Evolutionary conservation across 2,113 vertebrate genomes (phyloP).

Genomic region (Gallinago paraguaiae): DNA sequence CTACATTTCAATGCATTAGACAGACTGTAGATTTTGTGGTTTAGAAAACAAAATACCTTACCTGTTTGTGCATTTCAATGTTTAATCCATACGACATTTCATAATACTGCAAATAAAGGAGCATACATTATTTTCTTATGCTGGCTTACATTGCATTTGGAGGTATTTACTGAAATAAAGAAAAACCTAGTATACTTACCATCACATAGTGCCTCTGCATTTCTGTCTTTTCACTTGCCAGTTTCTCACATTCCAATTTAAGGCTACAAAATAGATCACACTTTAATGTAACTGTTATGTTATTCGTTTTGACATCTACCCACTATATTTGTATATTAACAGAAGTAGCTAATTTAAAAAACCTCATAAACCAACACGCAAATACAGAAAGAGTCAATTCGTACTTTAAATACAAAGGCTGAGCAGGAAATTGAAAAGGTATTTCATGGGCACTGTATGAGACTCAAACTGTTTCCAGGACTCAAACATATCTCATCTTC

Average conservation of each 20-base stretch:
- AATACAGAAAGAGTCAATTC: background rate
- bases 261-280: conserved; percentile 83
- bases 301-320: conserved; percentile 68
- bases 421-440: background rate
- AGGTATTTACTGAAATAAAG: background rate
- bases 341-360: conserved; percentile 38
- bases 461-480: background rate
- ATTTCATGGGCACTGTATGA: background rate
- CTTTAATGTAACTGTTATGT: conserved; percentile 68
- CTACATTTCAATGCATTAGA: background rate
- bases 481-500: background rate
- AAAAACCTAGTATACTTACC: conserved; percentile 78
- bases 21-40: background rate
- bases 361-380: conserved; percentile 11
- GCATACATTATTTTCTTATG: conserved; percentile 23
- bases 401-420: background rate
- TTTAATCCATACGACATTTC: conserved; percentile 90
- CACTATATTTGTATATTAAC: conserved; percentile 66
- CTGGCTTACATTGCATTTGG: background rate
- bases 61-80: conserved; percentile 91
- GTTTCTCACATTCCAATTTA: conserved; percentile 97
- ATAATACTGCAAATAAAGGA: conserved; percentile 81
- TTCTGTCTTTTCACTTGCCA: conserved; percentile 97
- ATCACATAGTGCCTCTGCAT: conserved; percentile 98
- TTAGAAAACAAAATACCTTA: conserved; percentile 72